Conservation (phyloP, 2,113 vertebrate species). For the Thalassarche chlororhynchos region DNA sequence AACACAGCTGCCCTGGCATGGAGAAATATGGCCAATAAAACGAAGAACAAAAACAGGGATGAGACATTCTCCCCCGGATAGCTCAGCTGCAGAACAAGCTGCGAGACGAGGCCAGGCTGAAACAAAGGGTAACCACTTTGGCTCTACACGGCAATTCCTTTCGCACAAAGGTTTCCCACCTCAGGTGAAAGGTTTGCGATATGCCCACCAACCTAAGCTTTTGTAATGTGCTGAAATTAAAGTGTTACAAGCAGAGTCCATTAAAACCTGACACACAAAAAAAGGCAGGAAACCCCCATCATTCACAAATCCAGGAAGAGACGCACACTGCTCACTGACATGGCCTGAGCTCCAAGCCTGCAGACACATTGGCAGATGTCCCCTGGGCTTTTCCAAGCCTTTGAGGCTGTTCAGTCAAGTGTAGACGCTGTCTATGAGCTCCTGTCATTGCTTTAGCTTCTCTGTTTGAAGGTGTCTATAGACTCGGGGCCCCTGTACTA, state of each 20-base stretch:
- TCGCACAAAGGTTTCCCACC: neutral
- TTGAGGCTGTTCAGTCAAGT: conserved; percentile 23
- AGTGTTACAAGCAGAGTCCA: neutral
- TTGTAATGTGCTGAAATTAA: neutral
- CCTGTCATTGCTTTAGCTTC: neutral
- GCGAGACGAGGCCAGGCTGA: neutral
- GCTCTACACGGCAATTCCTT: neutral
- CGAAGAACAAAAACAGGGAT: neutral
- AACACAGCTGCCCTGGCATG: neutral
- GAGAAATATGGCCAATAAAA: neutral
- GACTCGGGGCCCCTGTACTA: neutral
- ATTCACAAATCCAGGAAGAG: neutral
- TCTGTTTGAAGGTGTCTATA: neutral
- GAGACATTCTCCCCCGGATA: neutral
- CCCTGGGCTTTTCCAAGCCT: neutral
- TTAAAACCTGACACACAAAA: neutral
- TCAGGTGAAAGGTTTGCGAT: neutral
- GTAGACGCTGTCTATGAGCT: neutral
- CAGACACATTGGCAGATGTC: neutral
- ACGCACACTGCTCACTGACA: neutral
- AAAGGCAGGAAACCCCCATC: neutral
- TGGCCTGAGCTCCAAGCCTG: neutral
- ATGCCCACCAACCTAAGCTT: neutral
- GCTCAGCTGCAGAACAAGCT: neutral
- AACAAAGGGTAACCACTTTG: neutral